phyloP scores from a whole-genome alignment of 2,113 vertebrate species.

The Halcyon malimbica region DNA sequence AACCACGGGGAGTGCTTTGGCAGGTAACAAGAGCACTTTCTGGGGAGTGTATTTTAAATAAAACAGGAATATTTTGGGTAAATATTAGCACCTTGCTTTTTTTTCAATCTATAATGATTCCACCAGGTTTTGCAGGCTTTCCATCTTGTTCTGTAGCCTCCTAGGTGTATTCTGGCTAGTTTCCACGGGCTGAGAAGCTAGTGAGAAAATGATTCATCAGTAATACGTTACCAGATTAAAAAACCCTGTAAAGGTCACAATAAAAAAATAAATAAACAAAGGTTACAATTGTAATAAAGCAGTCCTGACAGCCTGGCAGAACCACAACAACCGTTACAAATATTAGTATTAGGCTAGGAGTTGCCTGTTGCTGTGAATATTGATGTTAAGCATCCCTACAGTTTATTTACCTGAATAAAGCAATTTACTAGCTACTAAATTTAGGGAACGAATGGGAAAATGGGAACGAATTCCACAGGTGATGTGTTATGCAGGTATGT shows the following conservation, averaged over 20 bases:
- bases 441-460: neutral
- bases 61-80: neutral
- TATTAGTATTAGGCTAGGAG: neutral
- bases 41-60: neutral
- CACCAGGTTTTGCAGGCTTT: constrained; percentile 68
- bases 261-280: neutral
- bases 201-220: constrained; percentile 20
- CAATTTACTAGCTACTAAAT: neutral
- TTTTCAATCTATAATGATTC: constrained; percentile 54
- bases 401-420: neutral
- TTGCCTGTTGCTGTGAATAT: neutral
- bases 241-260: neutral
- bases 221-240: neutral
- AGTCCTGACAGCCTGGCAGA: neutral
- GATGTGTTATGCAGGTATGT: accelerated
- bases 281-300: neutral
- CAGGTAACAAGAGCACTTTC: neutral
- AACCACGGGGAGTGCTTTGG: neutral
- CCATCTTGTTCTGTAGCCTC: constrained; percentile 69
- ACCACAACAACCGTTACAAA: neutral
- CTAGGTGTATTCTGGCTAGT: constrained; percentile 28
- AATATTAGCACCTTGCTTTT: constrained; percentile 65
- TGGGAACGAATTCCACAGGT: neutral
- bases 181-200: constrained; percentile 60
- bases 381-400: neutral